Base-by-base conservation (phyloP, 2,797 vertebrate species). In the Tadarida brasiliensis region DNA sequence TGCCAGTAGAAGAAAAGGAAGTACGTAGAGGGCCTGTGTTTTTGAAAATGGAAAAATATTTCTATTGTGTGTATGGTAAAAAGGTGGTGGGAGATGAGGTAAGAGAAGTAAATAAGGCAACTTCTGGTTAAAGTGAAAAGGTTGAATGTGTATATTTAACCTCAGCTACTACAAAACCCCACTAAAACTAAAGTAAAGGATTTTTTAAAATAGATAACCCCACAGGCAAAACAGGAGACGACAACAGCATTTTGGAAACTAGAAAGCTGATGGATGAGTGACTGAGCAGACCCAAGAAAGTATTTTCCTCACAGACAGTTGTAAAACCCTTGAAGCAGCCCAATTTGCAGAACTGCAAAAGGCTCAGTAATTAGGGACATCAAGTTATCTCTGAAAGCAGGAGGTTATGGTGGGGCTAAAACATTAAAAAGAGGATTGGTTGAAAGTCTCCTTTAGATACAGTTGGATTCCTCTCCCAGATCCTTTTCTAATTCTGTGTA, bases 371-470 rank as follows among this genome's bases (percentile, higher is more conserved):
- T 93, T 84, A 51, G 77, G 51, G 33, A 28, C 67, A 92, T 28
- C 54, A 73, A 57, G 11, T 84, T 73, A 80, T 80, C 54, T 76
- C 82, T 93, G n/a, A 70, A 63, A 65, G 49, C 33, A 82, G 70
- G 68, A 92, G 47, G 44, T 70, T 59, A 51, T 33, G 57, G 35
- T 74, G 17, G 33, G 12, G 12, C n/a, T 77, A 47, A 77, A 93
- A 83, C 56, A 51, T 90, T 87, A 77, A 78, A 87, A 96, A 83
- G 80, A 92, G 26, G 49, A 70, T 91, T 91, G 19, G 54, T 68
- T 57, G 35, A 81, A 87, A 87, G 70, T 78, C 28, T 77, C 11
- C n/a, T 90, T 57, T 24, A 12, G 54, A 71, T 82, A 71, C 54
- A 77, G n/a, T 87, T 76, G 49, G 77, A 78, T 59, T 84, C 70